A percentile compares a stretch with the other conserved stretches of the same genome.
phyloP scores from a whole-genome alignment of 2,113 vertebrate genomes.

The Orthonyx spaldingii region DNA sequence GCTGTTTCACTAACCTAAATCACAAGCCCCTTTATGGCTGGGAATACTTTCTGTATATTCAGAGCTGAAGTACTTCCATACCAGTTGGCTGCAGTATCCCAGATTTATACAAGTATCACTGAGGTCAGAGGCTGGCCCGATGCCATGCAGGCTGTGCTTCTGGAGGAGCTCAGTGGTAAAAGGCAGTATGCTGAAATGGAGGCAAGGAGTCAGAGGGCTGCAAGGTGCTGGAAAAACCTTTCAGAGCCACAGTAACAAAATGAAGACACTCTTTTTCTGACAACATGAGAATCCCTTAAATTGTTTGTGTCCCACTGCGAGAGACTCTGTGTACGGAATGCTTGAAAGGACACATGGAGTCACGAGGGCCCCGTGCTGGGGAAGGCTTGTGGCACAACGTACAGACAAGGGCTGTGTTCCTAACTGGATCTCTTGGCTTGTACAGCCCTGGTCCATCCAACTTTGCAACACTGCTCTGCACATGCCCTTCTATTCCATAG shows the following conservation, averaged over 20 bases:
- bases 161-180: not conserved
- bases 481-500: not conserved
- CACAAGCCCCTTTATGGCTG: not conserved
- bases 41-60: not conserved
- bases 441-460: not conserved
- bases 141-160: not conserved
- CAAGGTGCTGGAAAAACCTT: not conserved
- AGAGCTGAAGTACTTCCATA: not conserved
- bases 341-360: not conserved
- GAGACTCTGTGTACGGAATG: not conserved
- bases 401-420: not conserved
- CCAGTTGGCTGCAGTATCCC: not conserved
- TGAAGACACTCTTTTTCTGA: not conserved
- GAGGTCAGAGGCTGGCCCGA: not conserved
- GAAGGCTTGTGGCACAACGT: rapidly evolving
- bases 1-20: not conserved
- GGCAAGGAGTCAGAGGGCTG: not conserved
- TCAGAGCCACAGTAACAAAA: not conserved
- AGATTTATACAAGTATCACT: not conserved
- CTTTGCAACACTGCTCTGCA: not conserved
- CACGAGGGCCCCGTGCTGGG: not conserved
- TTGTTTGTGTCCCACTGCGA: not conserved
- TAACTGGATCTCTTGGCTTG: not conserved
- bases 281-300: not conserved
- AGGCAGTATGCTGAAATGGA: not conserved